Evolutionary conservation across 2,797 vertebrate species (phyloP).

Genomic region (Coluber constrictor): DNA sequence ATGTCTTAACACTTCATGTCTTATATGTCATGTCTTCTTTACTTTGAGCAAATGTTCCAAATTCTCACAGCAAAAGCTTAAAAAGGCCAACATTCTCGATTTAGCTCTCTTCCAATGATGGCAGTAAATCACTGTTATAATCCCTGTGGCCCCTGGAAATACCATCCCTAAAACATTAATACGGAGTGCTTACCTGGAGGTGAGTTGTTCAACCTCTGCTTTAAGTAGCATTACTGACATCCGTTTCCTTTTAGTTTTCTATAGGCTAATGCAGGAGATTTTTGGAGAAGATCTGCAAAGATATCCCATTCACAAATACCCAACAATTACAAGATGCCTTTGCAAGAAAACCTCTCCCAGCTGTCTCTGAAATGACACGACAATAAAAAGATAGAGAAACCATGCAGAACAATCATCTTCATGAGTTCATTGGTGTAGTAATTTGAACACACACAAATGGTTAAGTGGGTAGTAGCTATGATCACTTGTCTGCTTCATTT

Average conservation of each 20-base stretch:
- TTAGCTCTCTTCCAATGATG: neutral
- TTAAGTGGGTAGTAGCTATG: neutral
- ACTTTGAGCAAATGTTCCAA: neutral
- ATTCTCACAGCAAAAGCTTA: neutral
- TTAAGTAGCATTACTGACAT: neutral
- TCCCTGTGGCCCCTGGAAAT: neutral
- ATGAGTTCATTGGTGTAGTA: neutral
- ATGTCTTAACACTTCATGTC: no score
- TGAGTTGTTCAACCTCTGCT: neutral
- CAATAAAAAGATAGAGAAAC: neutral
- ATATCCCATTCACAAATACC: neutral
- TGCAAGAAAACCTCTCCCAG: neutral
- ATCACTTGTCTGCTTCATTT: neutral
- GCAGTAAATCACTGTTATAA: neutral
- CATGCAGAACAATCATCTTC: neutral
- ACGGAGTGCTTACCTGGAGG: neutral
- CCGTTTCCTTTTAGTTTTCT: neutral
- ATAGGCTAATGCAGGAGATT: neutral
- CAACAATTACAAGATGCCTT: neutral
- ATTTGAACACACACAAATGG: neutral
- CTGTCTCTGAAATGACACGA: neutral
- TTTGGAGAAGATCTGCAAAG: neutral
- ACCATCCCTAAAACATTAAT: neutral
- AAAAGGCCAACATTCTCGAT: neutral
- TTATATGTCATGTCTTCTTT: neutral